These are phyloP conservation scores for Poecile montanus DNA, from an alignment of 2,797 vertebrate species.

Conservation along the genomic window DNA sequence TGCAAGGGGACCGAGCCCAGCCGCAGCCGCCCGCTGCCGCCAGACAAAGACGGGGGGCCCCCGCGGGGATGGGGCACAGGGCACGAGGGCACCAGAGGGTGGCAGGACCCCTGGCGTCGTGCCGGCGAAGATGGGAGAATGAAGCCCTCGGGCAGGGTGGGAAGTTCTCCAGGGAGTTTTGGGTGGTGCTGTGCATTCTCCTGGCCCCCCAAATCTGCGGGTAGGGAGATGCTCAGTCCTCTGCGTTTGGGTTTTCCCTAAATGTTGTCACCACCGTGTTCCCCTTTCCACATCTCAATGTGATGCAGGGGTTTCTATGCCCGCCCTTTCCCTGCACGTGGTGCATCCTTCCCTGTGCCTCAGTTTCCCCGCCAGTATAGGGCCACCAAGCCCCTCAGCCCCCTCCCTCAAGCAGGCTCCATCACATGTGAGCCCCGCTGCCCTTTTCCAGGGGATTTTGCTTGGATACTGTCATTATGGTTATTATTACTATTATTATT, in stretches of 20 bases:
- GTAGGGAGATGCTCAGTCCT: not conserved
- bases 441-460: not conserved
- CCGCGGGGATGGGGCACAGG: not conserved
- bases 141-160: not conserved
- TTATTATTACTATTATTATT: constrained; percentile 13
- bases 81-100: not conserved
- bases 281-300: not conserved
- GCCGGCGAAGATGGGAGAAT: not conserved
- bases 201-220: not conserved
- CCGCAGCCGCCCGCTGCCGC: constrained; percentile 43
- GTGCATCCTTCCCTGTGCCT: not conserved
- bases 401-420: not conserved
- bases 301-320: accelerated
- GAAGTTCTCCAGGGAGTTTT: constrained; percentile 27
- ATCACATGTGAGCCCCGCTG: not conserved
- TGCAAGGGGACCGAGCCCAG: constrained; percentile 58
- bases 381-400: not conserved
- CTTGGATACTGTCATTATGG: constrained; percentile 12
- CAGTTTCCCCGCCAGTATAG: not conserved
- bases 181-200: not conserved
- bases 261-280: not conserved
- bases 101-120: not conserved
- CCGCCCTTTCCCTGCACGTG: accelerated
- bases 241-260: not conserved
- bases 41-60: constrained; percentile 57